Conservation (phyloP, 2,797 vertebrate genomes). For the Loriculus beryllinus region DNA sequence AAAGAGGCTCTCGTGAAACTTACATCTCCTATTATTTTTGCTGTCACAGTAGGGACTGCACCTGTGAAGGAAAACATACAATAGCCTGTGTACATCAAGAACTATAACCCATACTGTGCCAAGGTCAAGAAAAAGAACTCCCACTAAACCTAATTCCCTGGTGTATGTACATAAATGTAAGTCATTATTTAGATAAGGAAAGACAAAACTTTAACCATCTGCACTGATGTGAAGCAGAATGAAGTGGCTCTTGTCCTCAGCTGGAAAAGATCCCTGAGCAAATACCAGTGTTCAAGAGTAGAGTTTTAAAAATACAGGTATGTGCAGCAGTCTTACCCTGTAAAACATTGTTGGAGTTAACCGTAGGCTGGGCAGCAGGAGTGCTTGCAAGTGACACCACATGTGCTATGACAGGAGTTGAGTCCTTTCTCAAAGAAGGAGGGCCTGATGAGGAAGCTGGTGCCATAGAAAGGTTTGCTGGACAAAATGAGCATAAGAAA, state of each 20-base stretch:
- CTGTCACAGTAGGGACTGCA: constrained; percentile 79
- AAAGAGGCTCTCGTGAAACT: constrained; percentile 70
- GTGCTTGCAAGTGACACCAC: constrained; percentile 90
- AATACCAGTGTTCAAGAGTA: neutral
- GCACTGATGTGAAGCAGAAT: neutral
- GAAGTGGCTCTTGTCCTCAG: neutral
- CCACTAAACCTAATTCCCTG: neutral
- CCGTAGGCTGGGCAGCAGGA: constrained; percentile 78
- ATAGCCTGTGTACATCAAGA: neutral
- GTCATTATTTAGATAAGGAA: neutral
- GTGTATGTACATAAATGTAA: neutral
- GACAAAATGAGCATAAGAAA: constrained; percentile 50
- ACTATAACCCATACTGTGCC: neutral
- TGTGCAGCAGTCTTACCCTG: constrained; percentile 78
- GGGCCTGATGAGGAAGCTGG: constrained; percentile 75
- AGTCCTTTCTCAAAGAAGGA: constrained; percentile 79
- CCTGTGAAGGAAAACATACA: constrained; percentile 73
- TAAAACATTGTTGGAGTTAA: constrained; percentile 78
- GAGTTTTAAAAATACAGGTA: neutral
- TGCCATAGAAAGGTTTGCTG: constrained; percentile 77
- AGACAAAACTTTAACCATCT: neutral
- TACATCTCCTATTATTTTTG: constrained; percentile 86
- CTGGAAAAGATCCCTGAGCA: neutral
- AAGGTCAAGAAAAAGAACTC: neutral
- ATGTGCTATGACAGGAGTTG: constrained; percentile 91